Base-by-base conservation (phyloP, 2,888 invertebrate species). In the Drosophila borealis region DNA sequence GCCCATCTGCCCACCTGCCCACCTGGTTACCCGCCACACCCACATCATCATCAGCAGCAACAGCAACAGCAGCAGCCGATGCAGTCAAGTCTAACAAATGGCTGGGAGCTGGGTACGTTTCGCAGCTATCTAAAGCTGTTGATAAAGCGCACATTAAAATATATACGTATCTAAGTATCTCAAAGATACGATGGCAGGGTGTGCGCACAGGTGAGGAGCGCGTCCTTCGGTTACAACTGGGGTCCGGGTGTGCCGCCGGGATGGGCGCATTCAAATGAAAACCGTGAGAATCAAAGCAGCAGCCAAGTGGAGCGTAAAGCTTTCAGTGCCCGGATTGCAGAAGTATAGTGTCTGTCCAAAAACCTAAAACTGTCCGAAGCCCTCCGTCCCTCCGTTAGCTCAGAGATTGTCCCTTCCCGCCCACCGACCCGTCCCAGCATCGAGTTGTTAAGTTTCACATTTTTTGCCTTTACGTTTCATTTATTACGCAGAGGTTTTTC, bases 101-200 rank as follows among this genome's bases (percentile, higher is more conserved):
- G 62, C 77, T 69, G 68, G 36, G 48, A 70, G 66, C 64, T 41
- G 62, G 33, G 14, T 59, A 42, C 61, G 36, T 25, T 61, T n/a
- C 44, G 53, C 46, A 53, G 68, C 74, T 80, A 81, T 82, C 80
- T 80, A 78, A 85, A 82, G 81, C 85, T 85, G 85, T 82, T 82
- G 85, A 82, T 82, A 82, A 82, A 82, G 85, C 85, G 85, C 75
- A 85, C 85, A 85, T 82, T 85, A 82, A 82, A 82, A 85, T 85
- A 85, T 77, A 76, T 74, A 74, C 73, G 82, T 84, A 84, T 82
- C 85, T 73, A 75, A 82, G 78, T 82, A 85, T 85, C 85, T 85
- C 57, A 73, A 70, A 85, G 85, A 75, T 81, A 80, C 75, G 50
- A 45, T 29, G 46, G 19, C 33, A 29, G 29, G 49, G 42, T 48